Percentiles rank a stretch among this genome's conserved stretches.
These are phyloP conservation scores for Halichondria panicea DNA, from an alignment of 37 sponge, comb jelly and placozoan species.

Conservation along the genomic window DNA sequence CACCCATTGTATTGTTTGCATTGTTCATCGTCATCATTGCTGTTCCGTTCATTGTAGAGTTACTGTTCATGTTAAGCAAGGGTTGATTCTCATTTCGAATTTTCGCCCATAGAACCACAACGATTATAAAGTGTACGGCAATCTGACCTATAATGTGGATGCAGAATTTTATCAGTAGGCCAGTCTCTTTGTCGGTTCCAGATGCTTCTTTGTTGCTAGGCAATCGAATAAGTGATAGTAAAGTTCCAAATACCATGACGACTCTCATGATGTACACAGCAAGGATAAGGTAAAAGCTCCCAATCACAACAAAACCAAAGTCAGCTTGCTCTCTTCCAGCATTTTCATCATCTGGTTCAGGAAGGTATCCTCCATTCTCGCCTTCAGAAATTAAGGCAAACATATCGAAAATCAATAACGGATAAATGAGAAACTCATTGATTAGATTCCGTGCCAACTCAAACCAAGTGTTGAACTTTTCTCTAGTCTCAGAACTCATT, in stretches of 20 bases:
- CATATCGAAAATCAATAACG: conserved; percentile 47
- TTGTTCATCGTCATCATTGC: too few relatives aligned
- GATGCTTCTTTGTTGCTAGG: not conserved
- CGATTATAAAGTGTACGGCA: conserved; percentile 1
- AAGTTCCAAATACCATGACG: conserved; percentile 1
- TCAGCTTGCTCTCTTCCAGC: not conserved
- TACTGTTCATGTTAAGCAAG: not conserved
- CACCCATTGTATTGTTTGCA: not conserved
- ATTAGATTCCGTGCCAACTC: conserved; percentile 45
- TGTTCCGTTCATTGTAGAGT: conserved; percentile 2
- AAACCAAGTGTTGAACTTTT: conserved; percentile 22
- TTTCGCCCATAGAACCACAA: conserved; percentile 26
- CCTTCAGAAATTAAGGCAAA: conserved; percentile 36
- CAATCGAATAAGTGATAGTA: conserved; percentile 11
- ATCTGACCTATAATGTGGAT: conserved; percentile 22
- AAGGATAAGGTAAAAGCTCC: conserved; percentile 45
- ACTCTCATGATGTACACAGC: conserved; percentile 40
- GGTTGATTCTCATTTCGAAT: conserved; percentile 37
- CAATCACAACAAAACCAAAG: conserved; percentile 24
- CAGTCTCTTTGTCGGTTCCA: not conserved
- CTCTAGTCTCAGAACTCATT: not conserved
- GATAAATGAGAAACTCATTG: conserved; percentile 40
- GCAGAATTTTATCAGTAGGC: conserved; percentile 16
- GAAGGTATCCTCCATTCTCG: not conserved
- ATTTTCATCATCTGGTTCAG: not conserved